Conservation (phyloP, 2,113 vertebrate genomes). For the Eidolon helvum region DNA sequence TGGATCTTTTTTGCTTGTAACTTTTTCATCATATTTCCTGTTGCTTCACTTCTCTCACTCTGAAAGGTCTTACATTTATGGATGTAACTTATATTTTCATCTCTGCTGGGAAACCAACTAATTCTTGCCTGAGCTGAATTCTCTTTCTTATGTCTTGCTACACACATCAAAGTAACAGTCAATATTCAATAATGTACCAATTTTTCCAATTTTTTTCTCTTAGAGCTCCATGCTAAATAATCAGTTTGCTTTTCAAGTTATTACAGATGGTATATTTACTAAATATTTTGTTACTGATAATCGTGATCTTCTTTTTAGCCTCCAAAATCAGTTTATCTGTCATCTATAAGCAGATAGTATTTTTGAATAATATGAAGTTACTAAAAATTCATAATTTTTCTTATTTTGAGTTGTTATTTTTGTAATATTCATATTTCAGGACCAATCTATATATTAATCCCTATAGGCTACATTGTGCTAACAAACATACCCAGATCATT, state of each 20-base stretch:
- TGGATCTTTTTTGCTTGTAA: neutral
- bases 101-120: neutral
- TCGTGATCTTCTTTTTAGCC: neutral
- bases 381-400: neutral
- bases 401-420: neutral
- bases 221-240: neutral
- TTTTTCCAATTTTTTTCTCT: neutral
- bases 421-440: neutral
- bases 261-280: neutral
- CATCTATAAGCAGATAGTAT: neutral
- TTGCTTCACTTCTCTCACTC: neutral
- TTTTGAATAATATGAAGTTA: neutral
- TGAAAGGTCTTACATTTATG: neutral
- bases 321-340: neutral
- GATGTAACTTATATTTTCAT: neutral
- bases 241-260: neutral
- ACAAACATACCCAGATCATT: neutral
- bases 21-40: neutral
- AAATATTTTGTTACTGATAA: slow-evolving; percentile 1
- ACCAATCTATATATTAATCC: neutral
- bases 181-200: neutral
- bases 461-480: neutral
- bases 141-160: neutral
- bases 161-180: neutral
- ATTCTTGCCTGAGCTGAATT: neutral